phyloP scores from a whole-genome alignment of 2,113 vertebrate species.

The Dolichallabes microphthalmus region DNA sequence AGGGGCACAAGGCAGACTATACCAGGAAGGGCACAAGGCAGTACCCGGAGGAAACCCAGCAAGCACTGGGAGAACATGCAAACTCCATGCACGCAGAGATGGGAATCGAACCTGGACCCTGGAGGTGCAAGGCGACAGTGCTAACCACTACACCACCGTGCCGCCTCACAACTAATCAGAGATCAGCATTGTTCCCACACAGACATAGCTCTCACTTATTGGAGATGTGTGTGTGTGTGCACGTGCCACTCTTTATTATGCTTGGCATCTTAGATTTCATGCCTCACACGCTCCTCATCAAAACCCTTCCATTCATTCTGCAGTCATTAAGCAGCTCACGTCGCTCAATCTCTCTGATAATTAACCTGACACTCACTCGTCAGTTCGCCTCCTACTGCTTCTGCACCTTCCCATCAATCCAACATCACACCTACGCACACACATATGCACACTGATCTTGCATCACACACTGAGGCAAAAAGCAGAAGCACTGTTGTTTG shows the following conservation, averaged over 20 bases:
- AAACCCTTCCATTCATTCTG: slow-evolving; percentile 57
- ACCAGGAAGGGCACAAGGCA: too few species aligned
- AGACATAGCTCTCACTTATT: slow-evolving; percentile 75
- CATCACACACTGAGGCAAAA: slow-evolving; percentile 21
- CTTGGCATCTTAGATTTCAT: slow-evolving; percentile 98
- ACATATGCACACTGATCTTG: slow-evolving; percentile 15
- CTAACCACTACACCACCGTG: too few species aligned
- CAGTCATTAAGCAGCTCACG: slow-evolving; percentile 73
- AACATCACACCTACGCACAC: slow-evolving; percentile 11
- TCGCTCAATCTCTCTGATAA: slow-evolving; percentile 76
- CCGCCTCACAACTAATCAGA: too few species aligned
- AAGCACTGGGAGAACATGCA: too few species aligned
- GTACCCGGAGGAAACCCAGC: too few species aligned
- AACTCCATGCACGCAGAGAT: too few species aligned
- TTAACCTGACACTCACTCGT: slow-evolving; percentile 76
- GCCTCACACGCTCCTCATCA: slow-evolving; percentile 85
- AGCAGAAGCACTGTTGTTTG: slow-evolving; percentile 31
- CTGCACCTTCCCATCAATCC: slow-evolving; percentile 40
- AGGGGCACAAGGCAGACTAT: too few species aligned
- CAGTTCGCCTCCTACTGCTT: slow-evolving; percentile 67
- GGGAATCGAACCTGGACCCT: too few species aligned
- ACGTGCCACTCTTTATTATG: slow-evolving; percentile 94
- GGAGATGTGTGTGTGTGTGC: slow-evolving; percentile 77
- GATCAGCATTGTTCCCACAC: slow-evolving; percentile 9
- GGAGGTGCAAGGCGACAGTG: too few species aligned